Base-by-base conservation (phyloP, 2,113 vertebrate genomes). In the Quiscalus mexicanus region DNA sequence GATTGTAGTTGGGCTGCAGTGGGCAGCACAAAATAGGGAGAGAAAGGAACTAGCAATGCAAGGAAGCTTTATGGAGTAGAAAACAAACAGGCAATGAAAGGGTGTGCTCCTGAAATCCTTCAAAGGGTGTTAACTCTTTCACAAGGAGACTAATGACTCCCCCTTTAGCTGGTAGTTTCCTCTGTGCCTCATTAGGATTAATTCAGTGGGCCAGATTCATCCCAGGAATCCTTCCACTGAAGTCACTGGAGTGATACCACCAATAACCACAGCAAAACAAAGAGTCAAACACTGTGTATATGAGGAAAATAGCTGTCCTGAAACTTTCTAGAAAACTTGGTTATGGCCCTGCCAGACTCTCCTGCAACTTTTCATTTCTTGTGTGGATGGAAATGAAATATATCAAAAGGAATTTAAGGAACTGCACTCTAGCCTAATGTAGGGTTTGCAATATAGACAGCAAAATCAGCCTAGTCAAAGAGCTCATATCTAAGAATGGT, bases 81-180 rank as follows among this genome's bases (percentile, higher is more conserved):
- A 95, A 91, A 89, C 47, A 97, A 95, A 78, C 68, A 95, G 71
- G 83, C 86, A 90, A 94, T 75, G 93, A 90, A 94, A 91, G 93
- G 94, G 79, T 94, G 94, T 97, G 92, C 52, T 86, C 75, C 31
- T 76, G 71, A 96, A 96, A 95, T 96, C 87, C 41, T 95, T 96
- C 95, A 95, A 70, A 95, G 93, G 96, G 89, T 97, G 93, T 97
- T 96, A 97, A 94, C 96, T 95, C 90, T 86, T 93, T 94, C 93
- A 70, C 89, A 96, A 97, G 12, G 31, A 83, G 42, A 80, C 28
- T 85, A 76, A 84, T 94, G 89, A 78, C 87, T 86, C 81, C 82
- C 89, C 91, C 86, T 91, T 93, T 56, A 96, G 65, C 37, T 82
- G 71, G n/a, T 76, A 74, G 79, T 62, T 92, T 94, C 64, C 50